Evolutionary conservation across 2,797 vertebrate genomes (phyloP).

Genomic region (Megalops cyprinoides): DNA sequence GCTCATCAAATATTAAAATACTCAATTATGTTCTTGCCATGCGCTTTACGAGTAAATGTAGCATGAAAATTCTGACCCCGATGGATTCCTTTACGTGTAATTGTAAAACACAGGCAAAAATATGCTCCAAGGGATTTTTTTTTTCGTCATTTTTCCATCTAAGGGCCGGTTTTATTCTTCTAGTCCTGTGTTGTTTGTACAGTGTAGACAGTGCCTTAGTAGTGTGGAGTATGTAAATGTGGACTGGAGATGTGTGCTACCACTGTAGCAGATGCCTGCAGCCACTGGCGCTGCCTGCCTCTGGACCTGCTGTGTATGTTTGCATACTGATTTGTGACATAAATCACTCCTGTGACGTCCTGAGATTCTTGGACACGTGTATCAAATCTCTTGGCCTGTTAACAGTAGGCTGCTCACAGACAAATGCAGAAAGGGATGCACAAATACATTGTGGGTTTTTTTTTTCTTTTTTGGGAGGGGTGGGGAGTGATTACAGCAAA

Average conservation of each 20-base stretch:
- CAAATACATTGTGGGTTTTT: neutral
- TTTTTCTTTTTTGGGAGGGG: too few species aligned
- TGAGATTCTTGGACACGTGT: neutral
- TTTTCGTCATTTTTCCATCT: neutral
- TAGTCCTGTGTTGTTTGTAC: neutral
- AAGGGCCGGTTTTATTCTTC: neutral
- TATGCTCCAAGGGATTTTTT: neutral
- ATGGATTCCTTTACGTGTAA: neutral
- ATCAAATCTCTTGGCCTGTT: neutral
- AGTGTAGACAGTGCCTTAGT: neutral
- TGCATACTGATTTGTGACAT: conserved; percentile 11
- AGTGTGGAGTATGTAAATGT: too few species aligned
- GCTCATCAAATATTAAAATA: neutral
- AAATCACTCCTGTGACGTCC: neutral
- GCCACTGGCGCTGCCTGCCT: neutral
- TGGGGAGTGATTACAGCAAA: neutral
- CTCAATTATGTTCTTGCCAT: neutral
- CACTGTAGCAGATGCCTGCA: neutral
- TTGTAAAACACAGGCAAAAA: neutral
- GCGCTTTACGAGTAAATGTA: neutral
- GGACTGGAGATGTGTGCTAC: neutral
- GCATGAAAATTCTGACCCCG: neutral
- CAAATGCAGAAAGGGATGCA: neutral
- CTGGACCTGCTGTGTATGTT: too few species aligned
- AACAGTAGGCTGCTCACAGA: neutral